Conservation (phyloP, 1,140 invertebrate species). For the Cheumatopsyche charites region DNA sequence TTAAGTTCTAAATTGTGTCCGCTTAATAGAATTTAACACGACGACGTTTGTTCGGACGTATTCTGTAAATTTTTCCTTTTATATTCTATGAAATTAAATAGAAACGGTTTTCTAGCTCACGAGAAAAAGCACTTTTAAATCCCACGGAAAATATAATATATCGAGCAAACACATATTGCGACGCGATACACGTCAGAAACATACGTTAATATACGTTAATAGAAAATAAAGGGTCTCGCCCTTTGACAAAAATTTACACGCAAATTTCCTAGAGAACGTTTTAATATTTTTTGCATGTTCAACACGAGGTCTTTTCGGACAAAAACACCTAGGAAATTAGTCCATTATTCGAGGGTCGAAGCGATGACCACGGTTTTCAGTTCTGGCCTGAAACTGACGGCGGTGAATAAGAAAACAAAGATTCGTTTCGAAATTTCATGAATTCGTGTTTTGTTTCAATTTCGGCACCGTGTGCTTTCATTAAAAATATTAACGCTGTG, state of each 20-base stretch:
- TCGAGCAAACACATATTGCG: neutral
- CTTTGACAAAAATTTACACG: constrained; percentile 15
- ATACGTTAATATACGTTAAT: neutral
- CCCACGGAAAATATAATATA: too few relatives aligned
- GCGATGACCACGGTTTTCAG: neutral
- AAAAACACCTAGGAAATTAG: neutral
- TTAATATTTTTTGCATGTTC: too few relatives aligned
- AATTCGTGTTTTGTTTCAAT: too few relatives aligned
- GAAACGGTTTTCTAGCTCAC: neutral
- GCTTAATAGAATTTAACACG: too few relatives aligned
- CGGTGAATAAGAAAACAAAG: too few relatives aligned
- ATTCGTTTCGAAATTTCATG: neutral
- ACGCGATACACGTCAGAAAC: neutral
- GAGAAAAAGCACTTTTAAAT: too few relatives aligned
- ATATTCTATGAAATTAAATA: neutral
- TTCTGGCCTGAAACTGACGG: neutral
- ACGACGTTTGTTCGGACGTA: too few relatives aligned
- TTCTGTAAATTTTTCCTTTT: neutral
- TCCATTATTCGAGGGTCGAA: neutral
- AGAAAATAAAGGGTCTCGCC: neutral
- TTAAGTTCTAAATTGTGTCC: too few relatives aligned
- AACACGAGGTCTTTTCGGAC: too few relatives aligned
- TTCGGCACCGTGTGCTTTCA: too few relatives aligned
- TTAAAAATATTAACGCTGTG: too few relatives aligned
- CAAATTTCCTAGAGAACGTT: neutral